Evolutionary conservation across 1,140 invertebrate genomes (phyloP).

Genomic region (Bombyx mori): ASM3026992v2 NC_085115.1:7140001-7140500

Average conservation of each 20-base stretch:
- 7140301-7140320: neutral
- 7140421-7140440: constrained; percentile 13
- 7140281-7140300: neutral
- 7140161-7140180: constrained; percentile 38
- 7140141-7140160: constrained; percentile 56
- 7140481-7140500: too few relatives aligned
- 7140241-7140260: constrained; percentile 6
- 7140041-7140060: constrained; percentile 8
- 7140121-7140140: constrained; percentile 62
- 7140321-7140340: neutral
- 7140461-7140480: neutral
- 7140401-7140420: constrained; percentile 9
- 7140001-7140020: too few relatives aligned
- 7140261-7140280: neutral
- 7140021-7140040: neutral
- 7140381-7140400: constrained; percentile 4
- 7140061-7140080: constrained; percentile 40
- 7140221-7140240: constrained; percentile 21
- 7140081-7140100: constrained; percentile 23
- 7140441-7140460: neutral
- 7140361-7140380: neutral
- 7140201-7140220: constrained; percentile 28
- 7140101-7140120: constrained; percentile 50
- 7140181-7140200: constrained; percentile 26
- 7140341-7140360: neutral